phyloP scores from a whole-genome alignment of 2,888 invertebrate species.

The Allolobophora icterica region DNA sequence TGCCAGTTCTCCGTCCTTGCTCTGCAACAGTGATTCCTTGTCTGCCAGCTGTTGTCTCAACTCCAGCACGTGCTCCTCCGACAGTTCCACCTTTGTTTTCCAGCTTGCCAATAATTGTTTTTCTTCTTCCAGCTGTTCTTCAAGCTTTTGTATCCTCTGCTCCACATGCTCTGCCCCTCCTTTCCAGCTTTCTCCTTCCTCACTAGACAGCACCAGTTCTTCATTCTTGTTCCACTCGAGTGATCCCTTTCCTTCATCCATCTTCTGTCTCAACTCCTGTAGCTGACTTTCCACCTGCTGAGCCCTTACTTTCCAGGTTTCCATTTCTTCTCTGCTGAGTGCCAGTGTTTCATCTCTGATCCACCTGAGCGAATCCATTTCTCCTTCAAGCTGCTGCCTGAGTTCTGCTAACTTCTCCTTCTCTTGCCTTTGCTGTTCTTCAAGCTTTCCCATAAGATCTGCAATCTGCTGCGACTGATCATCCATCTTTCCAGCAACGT shows the following conservation, averaged over 20 bases:
- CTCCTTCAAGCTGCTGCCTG: neutral
- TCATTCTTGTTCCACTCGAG: neutral
- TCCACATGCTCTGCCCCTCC: neutral
- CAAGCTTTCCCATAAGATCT: neutral
- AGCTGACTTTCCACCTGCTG: neutral
- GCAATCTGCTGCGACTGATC: neutral
- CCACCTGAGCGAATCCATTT: constrained; percentile 23
- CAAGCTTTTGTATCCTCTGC: neutral
- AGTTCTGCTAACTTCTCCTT: constrained; percentile 33
- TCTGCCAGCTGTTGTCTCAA: neutral
- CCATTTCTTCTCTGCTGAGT: neutral
- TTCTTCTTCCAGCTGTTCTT: neutral
- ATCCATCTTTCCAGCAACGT: neutral
- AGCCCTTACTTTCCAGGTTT: constrained; percentile 3
- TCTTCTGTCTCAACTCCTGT: neutral
- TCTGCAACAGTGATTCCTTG: neutral
- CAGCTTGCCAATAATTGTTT: neutral
- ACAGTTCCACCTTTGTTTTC: neutral
- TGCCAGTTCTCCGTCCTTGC: neutral
- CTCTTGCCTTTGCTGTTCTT: constrained; percentile 21
- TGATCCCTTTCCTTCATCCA: neutral
- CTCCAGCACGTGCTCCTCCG: neutral
- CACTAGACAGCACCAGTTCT: constrained; percentile 14
- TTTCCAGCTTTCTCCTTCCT: neutral
- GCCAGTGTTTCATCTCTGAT: neutral